Conservation (phyloP, 2,113 vertebrate species). For the Tupaia tana region DNA sequence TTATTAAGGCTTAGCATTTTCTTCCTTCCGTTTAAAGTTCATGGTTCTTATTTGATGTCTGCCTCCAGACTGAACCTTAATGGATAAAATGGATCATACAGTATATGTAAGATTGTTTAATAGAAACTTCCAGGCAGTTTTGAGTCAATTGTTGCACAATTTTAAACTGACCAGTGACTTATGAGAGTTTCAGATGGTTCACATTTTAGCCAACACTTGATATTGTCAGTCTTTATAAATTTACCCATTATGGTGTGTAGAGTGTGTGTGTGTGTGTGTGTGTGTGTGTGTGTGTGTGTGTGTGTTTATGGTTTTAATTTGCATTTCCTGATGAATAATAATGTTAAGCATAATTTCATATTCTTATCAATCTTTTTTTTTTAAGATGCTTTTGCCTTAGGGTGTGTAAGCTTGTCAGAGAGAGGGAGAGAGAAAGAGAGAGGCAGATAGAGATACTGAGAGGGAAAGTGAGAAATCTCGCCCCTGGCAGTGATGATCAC, state of each 20-base stretch:
- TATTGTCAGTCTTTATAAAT: no score
- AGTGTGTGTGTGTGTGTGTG: no score
- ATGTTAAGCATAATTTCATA: neutral
- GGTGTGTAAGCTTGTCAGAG: no score
- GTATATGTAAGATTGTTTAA: neutral
- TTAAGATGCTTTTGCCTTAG: no score
- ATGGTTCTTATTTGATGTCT: neutral
- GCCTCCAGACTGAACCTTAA: neutral
- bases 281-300: no score
- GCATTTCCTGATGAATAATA: neutral
- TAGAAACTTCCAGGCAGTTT: neutral
- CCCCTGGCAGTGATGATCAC: no score
- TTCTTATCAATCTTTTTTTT: neutral
- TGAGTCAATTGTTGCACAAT: neutral
- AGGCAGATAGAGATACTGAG: no score
- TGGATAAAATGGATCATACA: neutral
- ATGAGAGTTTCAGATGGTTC: neutral
- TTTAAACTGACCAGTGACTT: neutral
- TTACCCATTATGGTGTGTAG: no score
- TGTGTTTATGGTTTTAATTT: neutral
- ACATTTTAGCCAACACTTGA: no score
- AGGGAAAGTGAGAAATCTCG: no score
- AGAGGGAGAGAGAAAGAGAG: no score
- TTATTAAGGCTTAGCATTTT: neutral
- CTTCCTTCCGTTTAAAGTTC: neutral